Evolutionary conservation across 1,140 invertebrate species (phyloP).

Genomic region (Lasioglossum baleicum): DNA sequence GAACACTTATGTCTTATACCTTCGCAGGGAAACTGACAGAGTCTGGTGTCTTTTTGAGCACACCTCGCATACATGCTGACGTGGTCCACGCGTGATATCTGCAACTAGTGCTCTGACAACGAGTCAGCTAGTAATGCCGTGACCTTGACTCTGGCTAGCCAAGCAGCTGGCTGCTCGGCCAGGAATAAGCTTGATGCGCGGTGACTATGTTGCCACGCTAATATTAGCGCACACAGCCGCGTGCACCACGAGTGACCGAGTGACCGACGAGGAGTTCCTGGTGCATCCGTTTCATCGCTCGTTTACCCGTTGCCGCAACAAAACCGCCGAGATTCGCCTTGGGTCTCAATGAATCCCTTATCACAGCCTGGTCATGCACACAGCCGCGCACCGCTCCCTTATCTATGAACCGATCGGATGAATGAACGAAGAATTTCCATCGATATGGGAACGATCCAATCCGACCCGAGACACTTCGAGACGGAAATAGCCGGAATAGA

Average conservation of each 20-base stretch:
- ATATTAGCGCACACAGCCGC: slow-evolving; percentile 74
- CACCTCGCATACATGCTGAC: too few relatives aligned
- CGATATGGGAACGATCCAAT: not conserved
- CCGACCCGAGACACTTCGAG: too few relatives aligned
- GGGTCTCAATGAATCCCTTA: slow-evolving; percentile 8
- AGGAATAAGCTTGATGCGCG: slow-evolving; percentile 72
- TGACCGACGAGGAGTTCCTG: slow-evolving; percentile 59
- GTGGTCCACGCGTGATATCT: slow-evolving; percentile 42
- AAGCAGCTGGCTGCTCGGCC: slow-evolving; percentile 73
- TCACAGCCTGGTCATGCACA: not conserved
- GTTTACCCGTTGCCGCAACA: slow-evolving; percentile 7
- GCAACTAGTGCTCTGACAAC: slow-evolving; percentile 47
- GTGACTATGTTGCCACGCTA: slow-evolving; percentile 76
- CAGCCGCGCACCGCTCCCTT: not conserved
- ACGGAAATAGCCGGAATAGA: not conserved
- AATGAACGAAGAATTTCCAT: not conserved
- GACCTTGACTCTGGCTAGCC: slow-evolving; percentile 78
- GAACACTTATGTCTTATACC: too few relatives aligned
- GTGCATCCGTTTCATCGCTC: slow-evolving; percentile 49
- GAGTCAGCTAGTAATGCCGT: slow-evolving; percentile 69
- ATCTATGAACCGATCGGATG: not conserved
- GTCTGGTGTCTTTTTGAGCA: too few relatives aligned
- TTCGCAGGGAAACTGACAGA: too few relatives aligned
- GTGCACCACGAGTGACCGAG: slow-evolving; percentile 70
- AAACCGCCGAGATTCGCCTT: slow-evolving; percentile 4